These are phyloP conservation scores for Colletes latitarsis DNA, from an alignment of 1,140 invertebrate species.

Conservation along the genomic window DNA sequence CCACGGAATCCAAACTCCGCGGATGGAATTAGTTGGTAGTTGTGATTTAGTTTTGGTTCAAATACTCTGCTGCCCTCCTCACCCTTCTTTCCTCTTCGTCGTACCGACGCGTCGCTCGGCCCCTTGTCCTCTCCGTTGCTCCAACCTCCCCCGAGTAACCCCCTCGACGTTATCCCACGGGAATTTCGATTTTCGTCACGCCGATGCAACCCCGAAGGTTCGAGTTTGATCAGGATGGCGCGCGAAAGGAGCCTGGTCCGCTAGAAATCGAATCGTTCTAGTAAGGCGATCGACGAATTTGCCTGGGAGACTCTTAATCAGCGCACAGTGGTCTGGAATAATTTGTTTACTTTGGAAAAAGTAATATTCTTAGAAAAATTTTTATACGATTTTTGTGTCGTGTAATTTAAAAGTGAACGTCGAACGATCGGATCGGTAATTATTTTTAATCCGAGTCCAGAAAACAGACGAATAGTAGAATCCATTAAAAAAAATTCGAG, in stretches of 20 bases:
- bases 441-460: no score
- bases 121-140: not conserved
- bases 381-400: no score
- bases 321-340: no score
- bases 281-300: no score
- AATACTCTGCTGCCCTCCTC: constrained; percentile 10
- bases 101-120: not conserved
- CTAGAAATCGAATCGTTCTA: not conserved
- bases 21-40: constrained; percentile 70
- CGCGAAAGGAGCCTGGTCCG: not conserved
- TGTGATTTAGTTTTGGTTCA: constrained; percentile 69
- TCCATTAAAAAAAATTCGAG: no score
- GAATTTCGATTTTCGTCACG: constrained; percentile 69
- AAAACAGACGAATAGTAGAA: no score
- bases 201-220: constrained; percentile 14
- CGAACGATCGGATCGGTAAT: no score
- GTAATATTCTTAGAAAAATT: no score
- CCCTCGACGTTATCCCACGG: constrained; percentile 38
- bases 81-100: not conserved
- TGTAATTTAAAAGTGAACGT: no score
- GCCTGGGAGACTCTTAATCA: no score
- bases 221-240: constrained; percentile 15
- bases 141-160: constrained; percentile 6
- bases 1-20: constrained; percentile 39
- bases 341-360: no score